Percentiles rank a stretch among this genome's conserved stretches.
Conservation (phyloP, 35 echinoderm and acorn worm species). For the Acanthaster planci region DNA sequence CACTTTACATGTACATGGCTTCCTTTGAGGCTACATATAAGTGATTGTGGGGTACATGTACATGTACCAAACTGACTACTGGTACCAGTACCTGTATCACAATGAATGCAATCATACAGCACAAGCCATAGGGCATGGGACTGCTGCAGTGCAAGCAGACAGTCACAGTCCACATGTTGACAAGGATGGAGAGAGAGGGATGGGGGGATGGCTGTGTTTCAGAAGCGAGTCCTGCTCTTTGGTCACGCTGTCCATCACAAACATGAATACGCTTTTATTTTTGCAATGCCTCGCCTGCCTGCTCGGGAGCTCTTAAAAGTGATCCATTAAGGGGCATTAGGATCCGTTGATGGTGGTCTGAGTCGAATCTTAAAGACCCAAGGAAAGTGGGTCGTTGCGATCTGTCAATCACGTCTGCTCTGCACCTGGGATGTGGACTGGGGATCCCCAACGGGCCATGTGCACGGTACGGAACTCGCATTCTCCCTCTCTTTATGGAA, state of each 20-base stretch:
- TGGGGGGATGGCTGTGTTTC: too few species aligned
- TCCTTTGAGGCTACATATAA: too few species aligned
- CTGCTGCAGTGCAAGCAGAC: too few species aligned
- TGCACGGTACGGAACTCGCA: not conserved
- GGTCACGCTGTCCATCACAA: not conserved
- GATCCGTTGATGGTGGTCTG: not conserved
- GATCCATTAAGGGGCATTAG: constrained; percentile 22
- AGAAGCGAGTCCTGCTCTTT: too few species aligned
- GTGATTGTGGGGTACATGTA: too few species aligned
- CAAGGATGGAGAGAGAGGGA: too few species aligned
- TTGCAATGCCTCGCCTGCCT: not conserved
- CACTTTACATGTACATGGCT: too few species aligned
- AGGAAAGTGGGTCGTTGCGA: constrained; percentile 3
- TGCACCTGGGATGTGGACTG: not conserved
- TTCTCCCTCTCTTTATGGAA: not conserved
- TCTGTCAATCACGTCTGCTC: not conserved
- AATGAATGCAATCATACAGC: too few species aligned
- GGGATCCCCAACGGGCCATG: not conserved
- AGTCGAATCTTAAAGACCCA: not conserved
- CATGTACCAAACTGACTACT: too few species aligned
- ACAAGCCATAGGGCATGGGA: too few species aligned
- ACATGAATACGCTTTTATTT: not conserved
- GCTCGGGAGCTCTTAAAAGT: not conserved
- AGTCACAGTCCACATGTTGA: too few species aligned
- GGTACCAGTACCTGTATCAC: too few species aligned